Evolutionary conservation across 2,113 vertebrate species (phyloP).

Genomic region (Alligator sinensis): DNA sequence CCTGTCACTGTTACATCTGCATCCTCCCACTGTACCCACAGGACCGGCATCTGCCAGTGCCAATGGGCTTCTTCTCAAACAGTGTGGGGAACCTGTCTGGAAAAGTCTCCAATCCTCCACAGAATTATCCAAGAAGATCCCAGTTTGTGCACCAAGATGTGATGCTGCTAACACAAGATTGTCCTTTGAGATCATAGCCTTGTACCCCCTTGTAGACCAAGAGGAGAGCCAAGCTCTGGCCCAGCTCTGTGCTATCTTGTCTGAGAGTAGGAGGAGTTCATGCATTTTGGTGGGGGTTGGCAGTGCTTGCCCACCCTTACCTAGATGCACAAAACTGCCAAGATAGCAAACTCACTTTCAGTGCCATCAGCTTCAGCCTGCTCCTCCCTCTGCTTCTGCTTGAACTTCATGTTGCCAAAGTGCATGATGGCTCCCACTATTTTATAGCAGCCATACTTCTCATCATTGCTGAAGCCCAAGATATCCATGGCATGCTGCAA

Average conservation of each 20-base stretch:
- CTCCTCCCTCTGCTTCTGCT: slow-evolving; percentile 94
- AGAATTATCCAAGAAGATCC: no score
- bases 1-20: no score
- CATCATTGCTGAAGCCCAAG: slow-evolving; percentile 89
- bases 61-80: no score
- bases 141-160: not conserved
- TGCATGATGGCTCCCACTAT: slow-evolving; percentile 95
- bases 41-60: no score
- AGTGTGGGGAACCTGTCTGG: not conserved
- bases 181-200: not conserved
- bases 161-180: not conserved
- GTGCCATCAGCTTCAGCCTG: slow-evolving; percentile 93
- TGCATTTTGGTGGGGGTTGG: not conserved
- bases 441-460: slow-evolving; percentile 94
- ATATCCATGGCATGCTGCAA: slow-evolving; percentile 94
- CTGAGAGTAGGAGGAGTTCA: not conserved
- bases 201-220: not conserved
- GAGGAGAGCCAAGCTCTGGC: not conserved
- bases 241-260: not conserved
- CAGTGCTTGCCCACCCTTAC: not conserved
- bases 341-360: slow-evolving; percentile 84
- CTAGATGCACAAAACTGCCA: not conserved
- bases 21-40: no score
- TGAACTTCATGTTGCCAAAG: slow-evolving; percentile 98
- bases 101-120: not conserved